Evolutionary conservation across 2,888 invertebrate species (phyloP), one percentile per base, ranked within the genome.

Genomic region (Pinctada fucata): DNA sequence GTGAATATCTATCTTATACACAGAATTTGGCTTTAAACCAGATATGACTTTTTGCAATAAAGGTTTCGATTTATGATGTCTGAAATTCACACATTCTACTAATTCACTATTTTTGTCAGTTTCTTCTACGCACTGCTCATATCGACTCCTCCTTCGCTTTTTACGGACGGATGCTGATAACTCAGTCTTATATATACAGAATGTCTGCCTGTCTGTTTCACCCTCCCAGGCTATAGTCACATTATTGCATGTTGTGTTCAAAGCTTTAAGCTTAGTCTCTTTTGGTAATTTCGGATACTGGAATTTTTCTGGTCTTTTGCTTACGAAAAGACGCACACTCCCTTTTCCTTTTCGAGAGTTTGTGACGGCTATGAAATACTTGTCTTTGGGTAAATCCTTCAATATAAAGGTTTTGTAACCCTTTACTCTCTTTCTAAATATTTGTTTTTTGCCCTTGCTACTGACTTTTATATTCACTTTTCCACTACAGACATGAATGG

Each of bases 171-270:
- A 75, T 13, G 78, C 79, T 16, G 82, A 75, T 3, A 89, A 78
- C 76, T 88, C 87, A 45, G 87, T 89, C 78, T 88, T 84, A 79
- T 91, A 92, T 48, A 92, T 83, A 83, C 92, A 92, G 79, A 91
- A 92, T 52, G 85, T 87, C 68, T 90, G 91, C 74, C 88, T 88
- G 63, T 88, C 87, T 31, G 86, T 86, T 2, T 90, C 88, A 8
- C 89, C 90, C 81, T 87, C 85, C 91, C 91, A 92, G n/a, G 90
- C 90, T 1, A 92, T 84, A 3, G 91, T 92, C 52, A 92, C 86
- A 68, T 88, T 90, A 71, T 88, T 85, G 83, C 91, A 91, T 10
- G 88, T 89, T 13, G 88, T 88, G 49, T 90, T 78, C 52, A 87
- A 86, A 51, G 89, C 88, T 72, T 89, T 90, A 16, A 92, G 87